Base-by-base conservation (phyloP, 2,888 invertebrate species). In the Plagiodera versicolora region DNA sequence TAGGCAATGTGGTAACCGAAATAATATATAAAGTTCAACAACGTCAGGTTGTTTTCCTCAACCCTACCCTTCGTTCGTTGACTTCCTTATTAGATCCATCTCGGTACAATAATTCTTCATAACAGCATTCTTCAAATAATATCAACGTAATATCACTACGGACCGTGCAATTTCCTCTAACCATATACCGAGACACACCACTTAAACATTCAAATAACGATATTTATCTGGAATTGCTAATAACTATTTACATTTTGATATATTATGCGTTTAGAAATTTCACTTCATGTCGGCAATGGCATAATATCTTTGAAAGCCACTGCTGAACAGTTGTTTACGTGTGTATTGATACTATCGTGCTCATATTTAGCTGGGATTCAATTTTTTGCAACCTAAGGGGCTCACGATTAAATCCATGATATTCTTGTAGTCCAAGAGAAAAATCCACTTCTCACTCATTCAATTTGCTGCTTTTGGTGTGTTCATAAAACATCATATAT, bases 201-300 rank as follows among this genome's bases (percentile, higher is more conserved):
- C 60, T 56, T 52, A 52, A 48, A 52, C 52, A 60, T 56, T 60
- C 56, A 56, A 56, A 60, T 60, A 28, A 48, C 45, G 60, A 60
- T 60, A 60, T 60, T 60, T 56, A 60, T 60, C 60, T 60, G 19
- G 60, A 35, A 60, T 60, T 52, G 60, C 56, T 60, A 56, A 56
- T 52, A 60, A 60, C 30, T 56, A 56, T 60, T 60, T 60, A 60
- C 52, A 47, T 60, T 60, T 53, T 56, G 51, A 35, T 55, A 56
- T n/a, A 32, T 32, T 32, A 56, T 60, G 44, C 18, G 20, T 56
- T 52, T 44, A 53, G 53, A 53, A 53, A 53, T 24, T 11, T 17
- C 14, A 16, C 45, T 17, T 44, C 11, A 24, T 53, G 45, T 53
- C 28, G 44, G 35, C 44, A 53, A 53, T 53, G 44, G 44, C 16